These are phyloP conservation scores for Mustela lutreola DNA, from an alignment of 2,113 vertebrate species.

Conservation along the genomic window DNA sequence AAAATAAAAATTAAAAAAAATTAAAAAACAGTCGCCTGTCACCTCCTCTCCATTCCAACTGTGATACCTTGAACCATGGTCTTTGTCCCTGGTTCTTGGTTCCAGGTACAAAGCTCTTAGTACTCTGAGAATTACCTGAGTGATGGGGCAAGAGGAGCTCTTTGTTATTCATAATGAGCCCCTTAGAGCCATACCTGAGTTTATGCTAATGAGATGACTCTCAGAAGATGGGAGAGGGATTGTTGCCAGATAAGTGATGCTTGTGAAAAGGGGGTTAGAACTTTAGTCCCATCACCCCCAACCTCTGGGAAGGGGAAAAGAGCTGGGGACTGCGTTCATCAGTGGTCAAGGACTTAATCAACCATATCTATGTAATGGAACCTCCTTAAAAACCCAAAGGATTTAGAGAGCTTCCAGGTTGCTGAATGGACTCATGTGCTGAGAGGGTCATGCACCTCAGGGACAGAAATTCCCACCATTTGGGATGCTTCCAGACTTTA, in stretches of 20 bases:
- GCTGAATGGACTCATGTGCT: not conserved
- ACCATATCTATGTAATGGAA: not conserved
- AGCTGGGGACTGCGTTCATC: not conserved
- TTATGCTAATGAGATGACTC: not conserved
- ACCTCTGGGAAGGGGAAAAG: not conserved
- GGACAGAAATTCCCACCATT: not conserved
- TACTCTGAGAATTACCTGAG: not conserved
- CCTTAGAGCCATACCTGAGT: not conserved
- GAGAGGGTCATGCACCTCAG: not conserved
- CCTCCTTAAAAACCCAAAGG: not conserved
- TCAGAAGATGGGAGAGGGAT: not conserved
- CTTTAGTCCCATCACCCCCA: not conserved
- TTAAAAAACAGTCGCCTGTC: not conserved
- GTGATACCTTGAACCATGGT: not conserved
- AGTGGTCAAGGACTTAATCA: not conserved
- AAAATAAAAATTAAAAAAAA: no score
- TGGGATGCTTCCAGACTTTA: not conserved
- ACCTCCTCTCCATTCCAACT: not conserved
- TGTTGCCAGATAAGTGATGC: not conserved
- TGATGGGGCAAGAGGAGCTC: not conserved
- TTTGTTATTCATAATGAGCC: not conserved
- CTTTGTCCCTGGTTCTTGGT: not conserved
- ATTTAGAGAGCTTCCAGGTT: not conserved
- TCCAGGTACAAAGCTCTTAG: not conserved
- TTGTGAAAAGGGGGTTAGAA: not conserved